Evolutionary conservation across 1,140 invertebrate species (phyloP), one percentile per base, ranked within the genome.

Genomic region (Drosophila seguyi): DNA sequence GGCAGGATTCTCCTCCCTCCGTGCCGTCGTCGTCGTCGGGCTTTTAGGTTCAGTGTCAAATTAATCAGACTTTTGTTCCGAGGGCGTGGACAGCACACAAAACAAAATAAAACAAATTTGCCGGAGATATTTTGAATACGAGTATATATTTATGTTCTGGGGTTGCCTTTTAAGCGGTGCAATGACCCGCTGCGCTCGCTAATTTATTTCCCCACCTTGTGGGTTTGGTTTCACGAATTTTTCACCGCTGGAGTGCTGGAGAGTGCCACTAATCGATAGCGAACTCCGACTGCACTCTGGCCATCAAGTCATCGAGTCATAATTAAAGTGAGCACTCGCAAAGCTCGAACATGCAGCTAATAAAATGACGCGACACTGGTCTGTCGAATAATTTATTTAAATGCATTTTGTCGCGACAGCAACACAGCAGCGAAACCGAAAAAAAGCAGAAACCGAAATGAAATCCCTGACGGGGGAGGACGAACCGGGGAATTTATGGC

Each of bases 311-410:
- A 76, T 81, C 76, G 72, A 59, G 53, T 74, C 61, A 81, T 75
- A 82, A 85, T 85, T 86, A 81, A 65, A 79, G 60, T 76, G 61
- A 79, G 45, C 55, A 68, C 53, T 58, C 52, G 47, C n/a, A 41
- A 47, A 42, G 57, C 18, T 36, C 52, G 39, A 76, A 66, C 66
- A 58, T 61, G 66, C 72, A 66, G 77, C 81, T 81, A 90, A 90
- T 90, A 90, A 91, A 90, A 76, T 86, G 88, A 90, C 84, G 88
- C 90, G 88, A 79, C 85, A 90, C 71, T 74, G 90, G 86, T 90
- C 86, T 86, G 75, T 27, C 67, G 79, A 81, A 82, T 88, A 88
- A 92, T 86, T 92, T 92, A 92, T 92, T 92, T 92, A 92, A 88
- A 92, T 92, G 91, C 87, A 83, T 86, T 92, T 90, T 78, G 91